Base-by-base conservation (phyloP, 2,888 invertebrate genomes). In the Scrobipalpa atriplicella region DNA sequence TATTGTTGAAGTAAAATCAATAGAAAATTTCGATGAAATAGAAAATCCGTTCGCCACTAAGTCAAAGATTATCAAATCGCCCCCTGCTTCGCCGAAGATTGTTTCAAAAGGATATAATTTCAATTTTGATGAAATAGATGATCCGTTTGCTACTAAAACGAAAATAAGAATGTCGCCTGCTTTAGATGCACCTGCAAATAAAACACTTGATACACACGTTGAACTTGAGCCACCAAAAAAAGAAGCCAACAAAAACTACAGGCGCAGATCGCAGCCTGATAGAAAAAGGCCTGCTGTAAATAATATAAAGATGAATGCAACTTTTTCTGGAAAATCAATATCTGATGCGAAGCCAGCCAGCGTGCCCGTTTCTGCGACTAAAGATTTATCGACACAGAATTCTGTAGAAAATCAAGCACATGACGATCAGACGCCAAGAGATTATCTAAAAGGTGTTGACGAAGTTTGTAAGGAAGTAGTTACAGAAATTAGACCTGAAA, bases 1-100 rank as follows among this genome's bases (percentile, higher is more conserved):
- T 18, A 36, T 8, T 66, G 62, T 71, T 38, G 66, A 73, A 66
- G 67, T 68, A 41, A 65, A 66, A 29, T 8, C 38, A n/a, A 29
- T n/a, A 0, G 38, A 16, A 58, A 58, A 89, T 73, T 89, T 91
- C 72, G 90, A 90, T 75, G 86, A 89, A 56, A 82, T 86, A 64
- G 85, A 87, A 66, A 81, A 91, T 74, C 90, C 89, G 43, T 92
- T 91, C 77, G 84, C 83, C 10, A 88, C 85, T 2, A 89, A 88
- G 83, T 82, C 81, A 39, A 87, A 84, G 72, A 84, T 89, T 16
- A 79, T 85, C 65, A 67, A 76, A 66, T 72, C 78, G 16, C 82
- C 84, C 43, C 82, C 87, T 18, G 68, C 68, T 52, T 89, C 89
- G 19, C 89, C 88, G 7, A 83, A 83, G 68, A 86, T 88, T 51